These are phyloP conservation scores for Vollenhovia emeryi DNA, from an alignment of 1,140 invertebrate species.

Conservation along the genomic window DNA sequence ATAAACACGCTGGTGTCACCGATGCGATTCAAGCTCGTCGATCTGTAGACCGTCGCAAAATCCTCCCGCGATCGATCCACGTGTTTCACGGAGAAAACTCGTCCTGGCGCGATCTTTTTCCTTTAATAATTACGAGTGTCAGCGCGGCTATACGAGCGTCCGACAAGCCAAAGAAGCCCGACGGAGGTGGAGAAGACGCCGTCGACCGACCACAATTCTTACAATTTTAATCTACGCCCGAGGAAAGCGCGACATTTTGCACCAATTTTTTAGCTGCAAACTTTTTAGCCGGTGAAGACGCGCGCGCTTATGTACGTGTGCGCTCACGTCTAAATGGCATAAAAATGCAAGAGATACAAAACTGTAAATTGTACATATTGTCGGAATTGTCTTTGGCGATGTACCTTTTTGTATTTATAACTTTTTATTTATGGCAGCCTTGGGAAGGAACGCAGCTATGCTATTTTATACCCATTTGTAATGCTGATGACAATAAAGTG, in stretches of 20 bases:
- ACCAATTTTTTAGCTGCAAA: too few species aligned
- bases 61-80: background rate
- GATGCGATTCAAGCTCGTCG: conserved; percentile 79
- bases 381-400: background rate
- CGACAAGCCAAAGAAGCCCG: background rate
- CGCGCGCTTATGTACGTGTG: too few species aligned
- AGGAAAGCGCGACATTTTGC: background rate
- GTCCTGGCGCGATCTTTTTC: background rate
- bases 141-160: background rate
- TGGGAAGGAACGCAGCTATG: background rate
- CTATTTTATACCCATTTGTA: conserved; percentile 2
- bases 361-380: background rate
- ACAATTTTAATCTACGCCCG: conserved; percentile 32
- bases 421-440: background rate
- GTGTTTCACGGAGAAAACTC: background rate
- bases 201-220: conserved; percentile 29
- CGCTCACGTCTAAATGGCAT: background rate
- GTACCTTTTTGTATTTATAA: background rate
- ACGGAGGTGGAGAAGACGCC: background rate
- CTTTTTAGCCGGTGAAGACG: too few species aligned
- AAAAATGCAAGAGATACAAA: background rate
- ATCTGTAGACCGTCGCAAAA: conserved; percentile 57
- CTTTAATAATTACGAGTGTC: conserved; percentile 28
- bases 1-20: conserved; percentile 81
- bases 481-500: background rate